Evolutionary conservation across 2,113 vertebrate genomes (phyloP), one percentile per base, ranked within the genome.

Genomic region (Ceratotherium simum): DNA sequence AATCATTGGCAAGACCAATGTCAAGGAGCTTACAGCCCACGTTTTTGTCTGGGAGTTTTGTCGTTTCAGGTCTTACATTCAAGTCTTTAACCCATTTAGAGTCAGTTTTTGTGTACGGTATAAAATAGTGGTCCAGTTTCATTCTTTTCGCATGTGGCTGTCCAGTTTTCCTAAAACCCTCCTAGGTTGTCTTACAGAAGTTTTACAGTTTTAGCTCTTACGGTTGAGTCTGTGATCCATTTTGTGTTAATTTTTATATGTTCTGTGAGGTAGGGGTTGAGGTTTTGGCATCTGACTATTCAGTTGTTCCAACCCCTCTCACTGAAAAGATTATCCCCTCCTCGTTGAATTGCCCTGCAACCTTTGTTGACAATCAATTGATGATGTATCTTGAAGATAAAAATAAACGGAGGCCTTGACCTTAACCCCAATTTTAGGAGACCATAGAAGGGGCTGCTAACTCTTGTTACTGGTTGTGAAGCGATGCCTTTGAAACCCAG

Each of bases 181-280:
- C 31, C 12, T 65, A 16, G 18, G 10, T 65, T 48, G 6, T 48
- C 18, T 46, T 31, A 18, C 8, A 21, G 36, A 46, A 42, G 80
- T 25, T 10, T 42, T 69, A 36, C 16, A 36, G 64, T 10, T 54
- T 54, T 7, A 36, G 33, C 13, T 54, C 33, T 70, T 54, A 27
- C 0, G 48, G 48, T 54, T 78, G 14, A 3, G 33, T 1, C 14
- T 27, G 7, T 3, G 8, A 69, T 54, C 46, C 83, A 23, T 69
- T 64, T 18, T 25, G 64, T 48, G 79, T 11, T 42, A 14, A 2
- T 56, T 17, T 69, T 62, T 42, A 3, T 11, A 23, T 42, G 27
- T 31, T 42, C 46, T n/a, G 18, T 56, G 58, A 85, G 60, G 23
- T 64, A 31, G 39, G 79, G 67, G 48, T 39, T 6, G 1, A 73